A percentile compares a stretch with the other conserved stretches of the same genome.
phyloP scores from a whole-genome alignment of 2,113 vertebrate genomes.

The Psephotus haematonotus region DNA sequence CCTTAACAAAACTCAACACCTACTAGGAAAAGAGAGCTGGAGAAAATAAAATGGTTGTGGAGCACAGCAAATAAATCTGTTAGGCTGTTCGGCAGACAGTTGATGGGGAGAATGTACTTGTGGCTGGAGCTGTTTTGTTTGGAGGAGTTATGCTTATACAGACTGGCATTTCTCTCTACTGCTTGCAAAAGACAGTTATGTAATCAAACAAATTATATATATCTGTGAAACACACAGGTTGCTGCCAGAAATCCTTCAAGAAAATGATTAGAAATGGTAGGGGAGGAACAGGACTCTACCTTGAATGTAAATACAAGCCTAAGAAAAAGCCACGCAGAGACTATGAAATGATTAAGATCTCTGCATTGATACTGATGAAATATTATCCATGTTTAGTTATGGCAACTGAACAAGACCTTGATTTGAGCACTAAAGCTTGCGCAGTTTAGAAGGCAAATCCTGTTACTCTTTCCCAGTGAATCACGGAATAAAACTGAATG shows the following conservation, averaged over 20 bases:
- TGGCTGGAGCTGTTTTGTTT: neutral
- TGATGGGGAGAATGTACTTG: neutral
- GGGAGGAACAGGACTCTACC: neutral
- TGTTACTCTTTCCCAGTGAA: neutral
- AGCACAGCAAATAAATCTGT: neutral
- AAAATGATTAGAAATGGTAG: neutral
- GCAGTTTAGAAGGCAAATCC: neutral
- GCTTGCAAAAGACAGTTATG: neutral
- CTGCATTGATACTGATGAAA: neutral
- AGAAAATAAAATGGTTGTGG: neutral
- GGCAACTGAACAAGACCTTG: neutral
- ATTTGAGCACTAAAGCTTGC: neutral
- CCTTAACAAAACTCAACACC: neutral
- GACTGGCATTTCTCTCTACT: neutral
- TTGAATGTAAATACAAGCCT: neutral
- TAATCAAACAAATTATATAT: neutral
- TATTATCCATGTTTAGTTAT: neutral
- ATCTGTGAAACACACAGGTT: neutral
- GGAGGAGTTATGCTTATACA: neutral
- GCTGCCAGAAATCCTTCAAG: neutral
- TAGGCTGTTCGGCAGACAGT: neutral
- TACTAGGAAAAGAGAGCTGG: neutral
- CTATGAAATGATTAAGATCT: neutral
- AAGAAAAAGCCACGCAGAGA: neutral
- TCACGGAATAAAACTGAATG: neutral